phyloP scores from a whole-genome alignment of 2,888 invertebrate genomes.

The Habroteleia sp. region DNA sequence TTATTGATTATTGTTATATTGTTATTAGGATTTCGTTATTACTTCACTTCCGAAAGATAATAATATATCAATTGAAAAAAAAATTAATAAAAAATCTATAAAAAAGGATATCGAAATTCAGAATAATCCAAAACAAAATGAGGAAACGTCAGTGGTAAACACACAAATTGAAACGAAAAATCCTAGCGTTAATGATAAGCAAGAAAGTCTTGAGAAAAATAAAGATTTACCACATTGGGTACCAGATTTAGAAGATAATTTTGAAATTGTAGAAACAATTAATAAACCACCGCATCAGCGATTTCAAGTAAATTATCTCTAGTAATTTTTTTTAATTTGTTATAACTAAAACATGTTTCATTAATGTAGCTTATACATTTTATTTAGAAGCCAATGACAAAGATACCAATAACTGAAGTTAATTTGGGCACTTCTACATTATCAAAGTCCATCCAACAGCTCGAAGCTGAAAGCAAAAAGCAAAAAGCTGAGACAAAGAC shows the following conservation, averaged over 20 bases:
- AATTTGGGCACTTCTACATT: conserved; percentile 28
- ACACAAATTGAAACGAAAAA: conserved; percentile 9
- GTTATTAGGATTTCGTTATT: conserved; percentile 14
- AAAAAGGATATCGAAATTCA: no score
- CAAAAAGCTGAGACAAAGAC: conserved; percentile 1
- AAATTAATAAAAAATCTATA: conserved; percentile 66
- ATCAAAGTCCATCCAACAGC: conserved; percentile 33
- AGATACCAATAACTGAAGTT: conserved; percentile 82
- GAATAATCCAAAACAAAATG: no score
- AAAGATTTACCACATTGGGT: conserved; percentile 80
- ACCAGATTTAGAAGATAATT: conserved; percentile 78
- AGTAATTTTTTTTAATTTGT: no score
- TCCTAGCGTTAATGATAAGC: no score
- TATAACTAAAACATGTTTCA: neutral
- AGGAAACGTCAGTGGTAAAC: no score
- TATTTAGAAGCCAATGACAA: conserved; percentile 83
- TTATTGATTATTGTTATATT: no score
- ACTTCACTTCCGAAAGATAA: conserved; percentile 4
- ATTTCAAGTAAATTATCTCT: conserved; percentile 83
- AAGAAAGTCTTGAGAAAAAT: conserved; percentile 6
- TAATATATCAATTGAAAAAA: conserved; percentile 61
- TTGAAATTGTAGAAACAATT: conserved; percentile 81
- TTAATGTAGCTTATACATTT: conserved; percentile 5
- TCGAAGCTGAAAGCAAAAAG: conserved; percentile 32
- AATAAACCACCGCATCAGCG: conserved; percentile 85